phyloP scores from a whole-genome alignment of 2,113 vertebrate genomes.

The Euleptes europaea region DNA sequence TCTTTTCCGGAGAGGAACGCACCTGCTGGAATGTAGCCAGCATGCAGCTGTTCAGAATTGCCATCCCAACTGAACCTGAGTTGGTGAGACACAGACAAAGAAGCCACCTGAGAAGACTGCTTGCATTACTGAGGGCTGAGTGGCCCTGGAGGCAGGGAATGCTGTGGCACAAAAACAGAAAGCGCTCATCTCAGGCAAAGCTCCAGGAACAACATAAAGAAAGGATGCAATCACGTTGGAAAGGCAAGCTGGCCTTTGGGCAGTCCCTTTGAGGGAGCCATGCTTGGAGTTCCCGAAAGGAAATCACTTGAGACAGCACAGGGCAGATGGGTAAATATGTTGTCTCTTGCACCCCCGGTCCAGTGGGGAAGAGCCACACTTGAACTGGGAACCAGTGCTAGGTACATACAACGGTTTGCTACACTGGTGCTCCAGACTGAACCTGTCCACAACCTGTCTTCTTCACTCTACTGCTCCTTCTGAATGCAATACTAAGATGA shows the following conservation, averaged over 20 bases:
- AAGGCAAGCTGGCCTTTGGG: rapidly evolving
- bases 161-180: neutral
- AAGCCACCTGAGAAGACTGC: neutral
- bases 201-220: neutral
- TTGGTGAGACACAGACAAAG: neutral
- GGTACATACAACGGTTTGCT: conserved; percentile 45
- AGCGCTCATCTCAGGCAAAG: conserved; percentile 35
- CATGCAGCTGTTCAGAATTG: neutral
- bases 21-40: neutral
- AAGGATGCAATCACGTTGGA: conserved; percentile 11
- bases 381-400: conserved; percentile 2
- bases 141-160: neutral
- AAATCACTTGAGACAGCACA: conserved; percentile 31
- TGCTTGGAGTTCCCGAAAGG: rapidly evolving
- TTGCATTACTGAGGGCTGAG: rapidly evolving
- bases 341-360: too few relatives aligned
- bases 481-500: neutral
- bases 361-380: too few relatives aligned
- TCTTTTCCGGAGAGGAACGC: neutral
- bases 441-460: neutral
- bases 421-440: neutral
- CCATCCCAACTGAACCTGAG: neutral
- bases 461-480: neutral
- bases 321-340: too few relatives aligned
- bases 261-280: neutral